Base-by-base conservation (phyloP, 2,113 vertebrate species). In the Otolemur garnettii region DNA sequence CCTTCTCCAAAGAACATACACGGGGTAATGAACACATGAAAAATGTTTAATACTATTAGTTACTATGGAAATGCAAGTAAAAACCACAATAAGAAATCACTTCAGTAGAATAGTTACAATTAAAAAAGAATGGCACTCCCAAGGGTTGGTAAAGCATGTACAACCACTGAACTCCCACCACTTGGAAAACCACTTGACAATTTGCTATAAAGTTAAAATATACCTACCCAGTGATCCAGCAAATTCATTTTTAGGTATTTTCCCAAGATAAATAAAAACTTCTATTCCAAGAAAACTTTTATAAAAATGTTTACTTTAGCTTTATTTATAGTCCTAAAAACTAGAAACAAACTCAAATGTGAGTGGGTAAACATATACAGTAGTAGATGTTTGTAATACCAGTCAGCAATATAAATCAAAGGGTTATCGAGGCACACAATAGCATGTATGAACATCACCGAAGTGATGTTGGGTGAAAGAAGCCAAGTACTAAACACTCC, bases 161-260 rank as follows among this genome's bases (percentile, higher is more conserved):
- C 2, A 84, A 18, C 24, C 42, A 38, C 35, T 66, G 60, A 85
- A 94, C 22, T n/a, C 8, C 2, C 14, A 12, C n/a, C 12, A 21
- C 8, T 71, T 93, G 19, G 55, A 88, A 96, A 91, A 68, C 7
- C 19, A 21, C 21, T 80, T 62, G 2, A 19, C 7, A 78, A 33
- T 82, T 92, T 11, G 9, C n/a, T 82, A 50, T n/a, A 38, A 79
- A 72, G 5, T 55, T 92, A 89, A 95, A 94, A 81, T 35, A 75
- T 30, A 55, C 11, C 45, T 78, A 38, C 6, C 17, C 21, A 8
- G 5, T 22, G 7, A 38, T 13, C 24, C 33, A 90, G 5, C 57
- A 90, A 82, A 60, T 78, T 33, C 35, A 60, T 7, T 84, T 10
- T 33, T 59, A 84, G 28, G 19, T 45, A 33, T 64, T 18, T 38